phyloP scores from a whole-genome alignment of 2,113 vertebrate species.

The Willisornis vidua region DNA sequence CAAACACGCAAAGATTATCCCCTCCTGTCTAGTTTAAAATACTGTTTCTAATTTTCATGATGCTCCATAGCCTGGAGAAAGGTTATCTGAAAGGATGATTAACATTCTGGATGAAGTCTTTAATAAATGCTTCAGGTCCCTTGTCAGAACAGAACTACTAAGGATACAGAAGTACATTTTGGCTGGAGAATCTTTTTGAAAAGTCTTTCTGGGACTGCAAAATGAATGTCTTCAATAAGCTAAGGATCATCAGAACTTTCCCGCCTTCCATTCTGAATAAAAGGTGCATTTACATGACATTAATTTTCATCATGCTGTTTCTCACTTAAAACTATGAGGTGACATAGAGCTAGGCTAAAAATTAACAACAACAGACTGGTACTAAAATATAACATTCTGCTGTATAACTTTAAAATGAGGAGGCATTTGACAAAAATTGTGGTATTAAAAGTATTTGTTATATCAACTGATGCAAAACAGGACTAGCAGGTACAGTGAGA shows the following conservation, averaged over 20 bases:
- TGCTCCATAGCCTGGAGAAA: not conserved
- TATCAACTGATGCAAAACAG: not conserved
- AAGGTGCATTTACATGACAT: not conserved
- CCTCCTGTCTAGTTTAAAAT: conserved; percentile 4
- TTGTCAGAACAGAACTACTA: not conserved
- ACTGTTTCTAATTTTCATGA: conserved; percentile 12
- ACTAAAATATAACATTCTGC: not conserved
- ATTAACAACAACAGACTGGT: not conserved
- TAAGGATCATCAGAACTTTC: not conserved
- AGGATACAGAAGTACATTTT: not conserved
- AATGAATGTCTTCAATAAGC: not conserved
- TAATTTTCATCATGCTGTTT: not conserved
- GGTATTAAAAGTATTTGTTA: not conserved
- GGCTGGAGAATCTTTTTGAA: not conserved
- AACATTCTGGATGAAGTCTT: not conserved
- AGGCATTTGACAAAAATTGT: not conserved
- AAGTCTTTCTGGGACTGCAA: not conserved
- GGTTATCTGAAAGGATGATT: not conserved
- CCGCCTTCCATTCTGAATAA: not conserved
- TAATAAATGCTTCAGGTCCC: not conserved
- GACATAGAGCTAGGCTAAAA: not conserved
- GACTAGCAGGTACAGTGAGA: not conserved
- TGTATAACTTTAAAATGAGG: not conserved
- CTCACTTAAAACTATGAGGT: not conserved
- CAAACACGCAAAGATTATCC: not conserved